Evolutionary conservation across 2,797 vertebrate species (phyloP).

Genomic region (Liasis olivaceus): DNA sequence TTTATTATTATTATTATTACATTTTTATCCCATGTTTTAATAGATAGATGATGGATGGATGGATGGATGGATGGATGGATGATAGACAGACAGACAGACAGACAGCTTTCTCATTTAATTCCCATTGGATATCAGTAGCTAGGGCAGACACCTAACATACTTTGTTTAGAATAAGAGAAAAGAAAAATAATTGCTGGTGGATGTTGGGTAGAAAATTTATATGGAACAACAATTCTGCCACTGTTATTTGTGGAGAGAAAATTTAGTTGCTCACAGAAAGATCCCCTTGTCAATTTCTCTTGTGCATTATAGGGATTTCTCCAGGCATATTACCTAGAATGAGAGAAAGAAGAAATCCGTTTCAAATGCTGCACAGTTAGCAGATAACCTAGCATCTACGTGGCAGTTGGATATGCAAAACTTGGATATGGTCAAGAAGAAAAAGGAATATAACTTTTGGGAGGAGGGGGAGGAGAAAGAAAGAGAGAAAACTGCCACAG

Average conservation of each 20-base stretch:
- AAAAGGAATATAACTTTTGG: not conserved
- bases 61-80: not conserved
- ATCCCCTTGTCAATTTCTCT: not conserved
- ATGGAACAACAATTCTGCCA: not conserved
- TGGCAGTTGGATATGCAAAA: not conserved
- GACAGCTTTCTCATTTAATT: not conserved
- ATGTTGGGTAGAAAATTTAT: not conserved
- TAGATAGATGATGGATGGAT: no score
- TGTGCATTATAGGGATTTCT: not conserved
- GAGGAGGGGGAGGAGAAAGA: not conserved
- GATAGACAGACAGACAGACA: not conserved
- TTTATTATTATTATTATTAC: no score
- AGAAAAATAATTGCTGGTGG: not conserved
- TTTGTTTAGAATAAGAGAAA: not conserved
- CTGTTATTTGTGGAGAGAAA: not conserved
- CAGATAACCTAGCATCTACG: not conserved
- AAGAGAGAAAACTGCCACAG: not conserved
- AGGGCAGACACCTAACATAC: not conserved
- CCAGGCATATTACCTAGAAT: not conserved
- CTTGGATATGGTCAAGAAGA: not conserved
- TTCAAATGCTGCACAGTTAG: not conserved
- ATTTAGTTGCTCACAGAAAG: not conserved
- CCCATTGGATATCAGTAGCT: not conserved
- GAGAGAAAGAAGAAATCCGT: not conserved
- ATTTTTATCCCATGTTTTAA: no score